A percentile compares a stretch with the other conserved stretches of the same genome.
phyloP scores from a whole-genome alignment of 2,797 vertebrate genomes.

The Enteromius paludinosus region DNA sequence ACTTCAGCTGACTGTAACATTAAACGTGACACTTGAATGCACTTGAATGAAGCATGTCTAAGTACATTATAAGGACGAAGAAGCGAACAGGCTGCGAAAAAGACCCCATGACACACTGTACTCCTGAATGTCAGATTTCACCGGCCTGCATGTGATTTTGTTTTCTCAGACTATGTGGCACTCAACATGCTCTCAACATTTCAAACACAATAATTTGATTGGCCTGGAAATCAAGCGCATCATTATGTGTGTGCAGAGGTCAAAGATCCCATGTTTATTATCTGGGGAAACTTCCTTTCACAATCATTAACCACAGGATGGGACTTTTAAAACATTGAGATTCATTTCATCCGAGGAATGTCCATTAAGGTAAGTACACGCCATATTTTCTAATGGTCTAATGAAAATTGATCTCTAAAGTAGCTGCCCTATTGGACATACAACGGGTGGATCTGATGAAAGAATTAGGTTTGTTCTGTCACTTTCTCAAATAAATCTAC shows the following conservation, averaged over 20 bases:
- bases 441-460: neutral
- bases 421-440: neutral
- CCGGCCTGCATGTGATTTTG: constrained; percentile 16
- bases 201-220: neutral
- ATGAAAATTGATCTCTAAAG: constrained; percentile 4
- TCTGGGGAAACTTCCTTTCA: neutral
- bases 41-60: neutral
- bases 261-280: neutral
- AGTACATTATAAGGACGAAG: neutral
- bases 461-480: constrained; percentile 35
- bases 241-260: neutral
- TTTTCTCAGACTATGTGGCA: constrained; percentile 20
- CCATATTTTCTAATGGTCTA: neutral
- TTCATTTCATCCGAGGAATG: constrained; percentile 13
- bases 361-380: neutral
- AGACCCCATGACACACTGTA: constrained; percentile 28
- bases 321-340: neutral
- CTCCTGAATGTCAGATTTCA: neutral
- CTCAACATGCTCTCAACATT: neutral
- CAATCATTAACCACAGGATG: constrained; percentile 32
- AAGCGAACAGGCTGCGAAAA: neutral
- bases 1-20: neutral
- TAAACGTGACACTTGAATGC: neutral
- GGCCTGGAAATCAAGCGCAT: neutral
- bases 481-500: constrained; percentile 1